A percentile compares a stretch with the other conserved stretches of the same genome.
These are phyloP conservation scores for Spatulosminthurus flaviceps DNA, from an alignment of 2,888 invertebrate genomes.

Conservation along the genomic window DNA sequence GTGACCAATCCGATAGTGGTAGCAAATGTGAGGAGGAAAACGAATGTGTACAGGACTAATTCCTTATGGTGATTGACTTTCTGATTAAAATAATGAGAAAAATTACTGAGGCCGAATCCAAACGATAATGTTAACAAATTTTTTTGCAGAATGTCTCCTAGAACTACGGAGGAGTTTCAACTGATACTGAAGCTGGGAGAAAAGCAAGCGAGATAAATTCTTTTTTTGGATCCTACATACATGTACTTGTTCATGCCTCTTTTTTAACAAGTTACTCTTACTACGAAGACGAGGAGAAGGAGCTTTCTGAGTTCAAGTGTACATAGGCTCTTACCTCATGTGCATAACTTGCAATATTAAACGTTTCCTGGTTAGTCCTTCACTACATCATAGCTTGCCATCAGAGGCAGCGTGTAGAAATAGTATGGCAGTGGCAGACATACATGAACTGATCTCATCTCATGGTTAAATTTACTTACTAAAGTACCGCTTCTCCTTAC, in stretches of 20 bases:
- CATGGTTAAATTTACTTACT: conserved; percentile 9
- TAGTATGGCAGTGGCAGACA: not conserved
- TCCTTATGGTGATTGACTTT: too few species aligned
- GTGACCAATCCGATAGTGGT: not conserved
- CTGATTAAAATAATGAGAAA: not conserved
- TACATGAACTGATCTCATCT: not conserved
- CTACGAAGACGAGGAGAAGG: not conserved
- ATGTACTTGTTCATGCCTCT: not conserved
- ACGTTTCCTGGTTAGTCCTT: not conserved
- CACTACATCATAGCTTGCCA: too few species aligned
- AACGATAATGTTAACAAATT: not conserved
- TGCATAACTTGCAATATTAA: not conserved
- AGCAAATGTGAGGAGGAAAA: not conserved
- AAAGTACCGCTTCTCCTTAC: not conserved
- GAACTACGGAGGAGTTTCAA: conserved; percentile 3
- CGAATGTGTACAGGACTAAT: not conserved
- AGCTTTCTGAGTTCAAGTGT: not conserved
- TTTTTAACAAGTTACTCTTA: too few species aligned
- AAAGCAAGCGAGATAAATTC: not conserved
- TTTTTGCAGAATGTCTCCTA: not conserved
- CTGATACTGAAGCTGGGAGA: not conserved
- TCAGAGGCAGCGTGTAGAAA: too few species aligned
- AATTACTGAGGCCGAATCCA: conserved; percentile 1
- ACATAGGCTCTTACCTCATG: not conserved
- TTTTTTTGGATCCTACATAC: not conserved